Percentiles rank a stretch among this genome's conserved stretches.
phyloP scores from a whole-genome alignment of 2,797 vertebrate species.

The Myiotriccus ornatus region DNA sequence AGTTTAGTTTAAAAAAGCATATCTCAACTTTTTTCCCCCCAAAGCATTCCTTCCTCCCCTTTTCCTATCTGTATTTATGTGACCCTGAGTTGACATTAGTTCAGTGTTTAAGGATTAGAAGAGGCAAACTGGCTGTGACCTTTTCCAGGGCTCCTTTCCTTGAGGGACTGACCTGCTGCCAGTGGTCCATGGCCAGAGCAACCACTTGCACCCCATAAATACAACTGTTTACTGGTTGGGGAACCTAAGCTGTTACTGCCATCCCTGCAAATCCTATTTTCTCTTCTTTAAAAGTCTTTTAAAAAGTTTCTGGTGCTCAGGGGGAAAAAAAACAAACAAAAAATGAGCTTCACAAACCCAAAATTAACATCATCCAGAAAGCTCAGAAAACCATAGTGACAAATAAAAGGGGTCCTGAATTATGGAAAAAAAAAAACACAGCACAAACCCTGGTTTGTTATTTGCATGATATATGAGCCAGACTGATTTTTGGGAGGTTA shows the following conservation, averaged over 20 bases:
- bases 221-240: background rate
- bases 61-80: background rate
- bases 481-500: background rate
- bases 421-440: background rate
- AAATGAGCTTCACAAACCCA: background rate
- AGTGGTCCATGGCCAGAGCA: background rate
- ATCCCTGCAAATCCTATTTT: background rate
- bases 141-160: background rate
- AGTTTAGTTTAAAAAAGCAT: background rate
- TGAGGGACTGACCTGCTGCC: background rate
- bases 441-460: background rate
- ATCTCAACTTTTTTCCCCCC: background rate
- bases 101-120: slow-evolving; percentile 6
- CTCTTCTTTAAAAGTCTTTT: background rate
- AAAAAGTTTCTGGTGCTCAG: background rate
- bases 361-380: background rate
- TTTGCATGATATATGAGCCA: background rate
- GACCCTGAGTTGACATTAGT: slow-evolving; percentile 7
- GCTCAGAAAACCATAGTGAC: rapidly evolving
- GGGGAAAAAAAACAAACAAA: rapidly evolving
- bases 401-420: background rate
- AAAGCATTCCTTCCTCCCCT: background rate
- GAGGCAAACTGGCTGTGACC: background rate
- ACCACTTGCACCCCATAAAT: background rate
- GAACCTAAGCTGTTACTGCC: background rate